These are phyloP conservation scores for Diadumene lineata DNA, from an alignment of 92 coral and sea anemone genomes.

Conservation along the genomic window DNA sequence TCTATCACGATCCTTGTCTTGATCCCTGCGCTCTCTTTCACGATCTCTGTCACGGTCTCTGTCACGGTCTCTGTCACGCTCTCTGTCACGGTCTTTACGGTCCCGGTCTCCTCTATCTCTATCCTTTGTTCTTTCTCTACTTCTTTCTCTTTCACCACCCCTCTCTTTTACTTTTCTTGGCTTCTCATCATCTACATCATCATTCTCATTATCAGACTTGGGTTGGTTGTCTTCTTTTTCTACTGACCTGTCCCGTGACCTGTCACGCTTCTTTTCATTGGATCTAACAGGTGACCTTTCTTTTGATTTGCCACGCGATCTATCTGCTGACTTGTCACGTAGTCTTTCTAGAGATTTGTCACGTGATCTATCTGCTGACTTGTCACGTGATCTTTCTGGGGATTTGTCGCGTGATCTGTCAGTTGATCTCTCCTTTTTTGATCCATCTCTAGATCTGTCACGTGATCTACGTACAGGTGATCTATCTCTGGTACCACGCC, in stretches of 20 bases:
- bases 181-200: conserved; percentile 26
- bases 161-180: conserved; percentile 35
- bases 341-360: conserved; percentile 42
- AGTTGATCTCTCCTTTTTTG: conserved; percentile 60
- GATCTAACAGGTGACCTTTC: conserved; percentile 32
- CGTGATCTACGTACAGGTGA: conserved; percentile 58
- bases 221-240: conserved; percentile 15
- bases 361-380: neutral
- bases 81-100: conserved; percentile 36
- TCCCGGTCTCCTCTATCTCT: conserved; percentile 41
- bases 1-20: conserved; percentile 45
- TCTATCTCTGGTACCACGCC: conserved; percentile 51
- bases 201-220: conserved; percentile 29
- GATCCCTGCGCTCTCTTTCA: conserved; percentile 28
- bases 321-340: conserved; percentile 64
- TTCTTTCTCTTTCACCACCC: conserved; percentile 27
- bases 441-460: conserved; percentile 53
- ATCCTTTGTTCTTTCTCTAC: conserved; percentile 31
- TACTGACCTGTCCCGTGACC: conserved; percentile 29
- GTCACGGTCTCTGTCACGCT: conserved; percentile 36
- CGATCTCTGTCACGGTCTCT: conserved; percentile 42
- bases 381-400: conserved; percentile 25
- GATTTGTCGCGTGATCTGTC: conserved; percentile 49
- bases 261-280: conserved; percentile 55
- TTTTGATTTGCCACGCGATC: conserved; percentile 39